Percentiles rank a stretch among this genome's conserved stretches.
These are phyloP conservation scores for Heliconius ethilla DNA, from an alignment of 2,888 invertebrate species.

Conservation along the genomic window DNA sequence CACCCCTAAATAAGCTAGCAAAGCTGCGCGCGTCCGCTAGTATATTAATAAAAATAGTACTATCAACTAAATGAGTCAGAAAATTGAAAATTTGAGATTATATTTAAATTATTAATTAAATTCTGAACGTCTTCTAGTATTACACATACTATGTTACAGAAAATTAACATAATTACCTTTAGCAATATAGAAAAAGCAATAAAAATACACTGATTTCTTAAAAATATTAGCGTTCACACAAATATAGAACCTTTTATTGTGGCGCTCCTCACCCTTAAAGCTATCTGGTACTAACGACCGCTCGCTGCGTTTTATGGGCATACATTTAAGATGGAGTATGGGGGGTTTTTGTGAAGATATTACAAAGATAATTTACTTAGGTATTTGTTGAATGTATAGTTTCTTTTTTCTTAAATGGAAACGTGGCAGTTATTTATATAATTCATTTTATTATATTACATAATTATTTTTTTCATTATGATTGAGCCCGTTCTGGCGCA, in stretches of 20 bases:
- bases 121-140: too few relatives aligned
- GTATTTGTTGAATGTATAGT: conserved; percentile 18
- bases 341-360: conserved; percentile 37
- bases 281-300: conserved; percentile 45
- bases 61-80: too few relatives aligned
- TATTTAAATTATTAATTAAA: too few relatives aligned
- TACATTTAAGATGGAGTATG: conserved; percentile 46
- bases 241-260: conserved; percentile 10
- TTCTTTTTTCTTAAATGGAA: not conserved
- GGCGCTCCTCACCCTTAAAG: conserved; percentile 33
- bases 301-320: conserved; percentile 48
- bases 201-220: not conserved
- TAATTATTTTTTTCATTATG: not conserved
- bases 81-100: not conserved
- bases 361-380: conserved; percentile 34
- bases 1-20: too few relatives aligned
- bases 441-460: not conserved
- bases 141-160: too few relatives aligned
- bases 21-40: too few relatives aligned
- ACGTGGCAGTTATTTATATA: not conserved
- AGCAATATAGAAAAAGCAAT: not conserved
- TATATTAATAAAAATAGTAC: too few relatives aligned
- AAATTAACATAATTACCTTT: not conserved
- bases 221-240: conserved; percentile 2
- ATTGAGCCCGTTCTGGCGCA: not conserved